Conservation (phyloP, 2,888 invertebrate species). For the Orthonevra nobilis region DNA sequence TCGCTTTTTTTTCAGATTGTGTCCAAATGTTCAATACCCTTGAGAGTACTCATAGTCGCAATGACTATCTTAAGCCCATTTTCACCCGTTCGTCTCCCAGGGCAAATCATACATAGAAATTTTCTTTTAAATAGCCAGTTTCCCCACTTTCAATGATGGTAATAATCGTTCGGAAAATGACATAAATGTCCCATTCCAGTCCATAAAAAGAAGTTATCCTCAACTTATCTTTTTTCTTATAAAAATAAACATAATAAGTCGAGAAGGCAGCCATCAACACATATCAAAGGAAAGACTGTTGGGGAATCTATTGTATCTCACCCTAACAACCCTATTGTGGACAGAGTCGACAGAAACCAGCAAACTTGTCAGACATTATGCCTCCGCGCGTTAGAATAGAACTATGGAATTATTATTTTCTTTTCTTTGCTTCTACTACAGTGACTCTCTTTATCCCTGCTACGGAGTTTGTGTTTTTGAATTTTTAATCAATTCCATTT, state of each 20-base stretch:
- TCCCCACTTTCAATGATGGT: slow-evolving; percentile 28
- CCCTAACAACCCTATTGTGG: neutral
- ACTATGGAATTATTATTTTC: slow-evolving; percentile 30
- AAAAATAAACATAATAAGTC: neutral
- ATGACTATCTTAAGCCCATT: slow-evolving; percentile 18
- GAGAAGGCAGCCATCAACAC: slow-evolving; percentile 11
- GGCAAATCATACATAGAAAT: slow-evolving; percentile 7
- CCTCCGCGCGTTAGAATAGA: slow-evolving; percentile 41
- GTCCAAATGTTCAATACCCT: too few relatives aligned
- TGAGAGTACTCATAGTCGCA: neutral
- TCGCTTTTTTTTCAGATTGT: too few relatives aligned
- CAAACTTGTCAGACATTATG: slow-evolving; percentile 43
- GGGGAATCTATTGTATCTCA: neutral
- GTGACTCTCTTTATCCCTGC: neutral
- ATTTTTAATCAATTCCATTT: slow-evolving; percentile 55
- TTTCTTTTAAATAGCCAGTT: slow-evolving; percentile 38
- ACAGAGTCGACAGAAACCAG: neutral
- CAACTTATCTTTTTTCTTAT: neutral
- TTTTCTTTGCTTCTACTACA: neutral
- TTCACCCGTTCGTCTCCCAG: neutral
- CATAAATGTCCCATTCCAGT: neutral
- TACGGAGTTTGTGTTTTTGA: slow-evolving; percentile 21
- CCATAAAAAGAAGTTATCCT: neutral
- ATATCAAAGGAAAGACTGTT: neutral
- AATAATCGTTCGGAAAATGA: slow-evolving; percentile 22